phyloP scores from a whole-genome alignment of 2,797 vertebrate genomes.

The Pangasius mekongensis region DNA sequence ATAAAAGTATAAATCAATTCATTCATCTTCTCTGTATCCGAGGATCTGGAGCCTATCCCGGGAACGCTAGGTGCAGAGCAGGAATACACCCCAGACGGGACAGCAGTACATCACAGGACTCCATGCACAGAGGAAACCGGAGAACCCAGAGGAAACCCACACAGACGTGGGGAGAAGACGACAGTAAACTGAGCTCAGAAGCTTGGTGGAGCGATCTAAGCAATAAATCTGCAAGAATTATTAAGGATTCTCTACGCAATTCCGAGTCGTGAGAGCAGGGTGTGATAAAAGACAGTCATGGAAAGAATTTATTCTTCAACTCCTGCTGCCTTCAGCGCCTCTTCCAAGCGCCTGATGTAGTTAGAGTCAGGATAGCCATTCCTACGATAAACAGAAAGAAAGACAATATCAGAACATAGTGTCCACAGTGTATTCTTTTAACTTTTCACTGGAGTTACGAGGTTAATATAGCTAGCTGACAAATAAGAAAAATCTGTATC shows the following conservation, averaged over 20 bases:
- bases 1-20: neutral
- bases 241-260: neutral
- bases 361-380: slow-evolving; percentile 48
- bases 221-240: neutral
- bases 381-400: slow-evolving; percentile 16
- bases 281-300: neutral
- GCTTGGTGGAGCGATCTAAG: neutral
- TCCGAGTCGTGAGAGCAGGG: neutral
- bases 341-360: slow-evolving; percentile 41
- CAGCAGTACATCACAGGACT: neutral
- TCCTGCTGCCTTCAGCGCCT: slow-evolving; percentile 19
- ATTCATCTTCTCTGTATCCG: neutral
- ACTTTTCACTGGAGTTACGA: neutral
- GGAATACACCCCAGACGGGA: neutral
- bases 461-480: neutral
- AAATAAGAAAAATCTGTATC: neutral
- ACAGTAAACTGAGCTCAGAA: neutral
- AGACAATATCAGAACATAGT: neutral
- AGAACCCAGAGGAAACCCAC: neutral
- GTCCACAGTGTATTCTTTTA: neutral
- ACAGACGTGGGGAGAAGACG: neutral
- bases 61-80: too few relatives aligned
- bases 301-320: neutral
- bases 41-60: neutral
- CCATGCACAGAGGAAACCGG: neutral